Evolutionary conservation across 2,888 invertebrate genomes (phyloP).

Genomic region (Nomada lathburiana): DNA sequence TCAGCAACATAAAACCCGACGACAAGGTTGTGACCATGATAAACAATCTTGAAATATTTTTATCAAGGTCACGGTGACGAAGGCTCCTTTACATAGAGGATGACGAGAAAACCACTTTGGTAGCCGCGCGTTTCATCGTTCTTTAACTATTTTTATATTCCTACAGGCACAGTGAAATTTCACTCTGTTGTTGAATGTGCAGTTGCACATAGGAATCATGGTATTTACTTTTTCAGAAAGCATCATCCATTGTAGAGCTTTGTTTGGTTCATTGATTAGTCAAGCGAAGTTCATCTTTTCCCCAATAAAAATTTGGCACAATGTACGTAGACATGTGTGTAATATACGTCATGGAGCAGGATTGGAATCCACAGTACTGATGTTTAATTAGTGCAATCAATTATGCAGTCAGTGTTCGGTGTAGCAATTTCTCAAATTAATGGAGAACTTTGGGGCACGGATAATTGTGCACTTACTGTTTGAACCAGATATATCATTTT

Average conservation of each 20-base stretch:
- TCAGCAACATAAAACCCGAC: constrained; percentile 20
- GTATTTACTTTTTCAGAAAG: not conserved
- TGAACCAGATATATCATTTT: no score
- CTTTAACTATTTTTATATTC: not conserved
- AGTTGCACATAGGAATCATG: not conserved
- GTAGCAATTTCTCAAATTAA: not conserved
- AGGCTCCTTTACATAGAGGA: constrained; percentile 5
- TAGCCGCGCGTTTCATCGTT: not conserved
- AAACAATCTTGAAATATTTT: constrained; percentile 45
- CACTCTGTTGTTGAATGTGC: not conserved
- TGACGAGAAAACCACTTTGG: not conserved
- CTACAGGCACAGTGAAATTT: no score
- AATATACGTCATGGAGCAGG: no score
- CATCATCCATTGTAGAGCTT: no score
- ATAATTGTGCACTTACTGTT: no score
- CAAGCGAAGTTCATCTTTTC: not conserved
- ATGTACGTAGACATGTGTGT: no score
- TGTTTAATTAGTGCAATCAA: not conserved
- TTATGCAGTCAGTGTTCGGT: no score
- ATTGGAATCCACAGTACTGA: no score
- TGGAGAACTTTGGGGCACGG: no score
- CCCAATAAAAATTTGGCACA: not conserved
- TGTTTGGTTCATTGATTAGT: not conserved
- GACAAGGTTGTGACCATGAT: constrained; percentile 56
- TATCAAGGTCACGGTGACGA: constrained; percentile 35